phyloP scores from a whole-genome alignment of 2,888 invertebrate genomes.

The Himalopsyche anomala region DNA sequence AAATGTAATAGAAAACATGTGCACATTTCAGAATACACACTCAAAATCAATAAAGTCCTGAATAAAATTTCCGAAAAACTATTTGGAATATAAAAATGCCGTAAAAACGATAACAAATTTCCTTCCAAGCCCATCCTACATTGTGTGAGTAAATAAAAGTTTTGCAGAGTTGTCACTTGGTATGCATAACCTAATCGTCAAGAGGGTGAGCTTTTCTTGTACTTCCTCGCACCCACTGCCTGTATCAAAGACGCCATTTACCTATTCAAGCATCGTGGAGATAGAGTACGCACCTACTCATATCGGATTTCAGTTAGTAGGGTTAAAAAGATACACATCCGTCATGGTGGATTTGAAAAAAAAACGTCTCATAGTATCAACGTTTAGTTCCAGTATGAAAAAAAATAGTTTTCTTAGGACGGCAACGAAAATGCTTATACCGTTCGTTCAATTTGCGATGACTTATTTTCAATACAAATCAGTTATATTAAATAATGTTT shows the following conservation, averaged over 20 bases:
- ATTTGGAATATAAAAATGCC: conserved; percentile 7
- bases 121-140: background rate
- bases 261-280: conserved; percentile 30
- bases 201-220: background rate
- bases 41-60: conserved; percentile 1
- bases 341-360: background rate
- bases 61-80: background rate
- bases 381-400: too few relatives aligned
- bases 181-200: conserved; percentile 26
- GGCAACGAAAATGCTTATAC: too few relatives aligned
- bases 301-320: conserved; percentile 18
- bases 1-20: too few relatives aligned
- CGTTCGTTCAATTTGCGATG: too few relatives aligned
- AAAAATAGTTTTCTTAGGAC: too few relatives aligned
- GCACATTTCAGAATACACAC: too few relatives aligned
- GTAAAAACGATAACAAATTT: conserved; percentile 18
- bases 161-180: conserved; percentile 29
- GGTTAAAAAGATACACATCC: conserved; percentile 2
- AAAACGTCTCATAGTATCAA: background rate
- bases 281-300: background rate
- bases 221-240: background rate
- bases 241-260: conserved; percentile 18
- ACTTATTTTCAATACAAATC: too few relatives aligned
- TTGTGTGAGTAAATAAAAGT: conserved; percentile 34
- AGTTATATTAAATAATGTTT: too few relatives aligned